Evolutionary conservation across 2,113 vertebrate genomes (phyloP).

Genomic region (Microcebus tavaratra): DNA sequence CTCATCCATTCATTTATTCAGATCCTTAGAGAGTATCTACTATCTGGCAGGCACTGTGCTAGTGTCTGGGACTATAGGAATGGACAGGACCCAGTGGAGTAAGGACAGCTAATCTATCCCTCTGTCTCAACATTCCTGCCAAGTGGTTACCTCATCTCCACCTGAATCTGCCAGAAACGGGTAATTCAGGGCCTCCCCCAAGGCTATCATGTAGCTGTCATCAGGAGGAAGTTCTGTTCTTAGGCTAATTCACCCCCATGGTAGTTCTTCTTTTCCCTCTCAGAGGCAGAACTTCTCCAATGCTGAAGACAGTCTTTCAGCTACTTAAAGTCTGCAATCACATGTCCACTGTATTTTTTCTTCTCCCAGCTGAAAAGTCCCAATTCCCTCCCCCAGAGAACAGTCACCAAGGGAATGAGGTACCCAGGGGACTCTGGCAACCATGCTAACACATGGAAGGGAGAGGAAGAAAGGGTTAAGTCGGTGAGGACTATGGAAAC

Average conservation of each 20-base stretch:
- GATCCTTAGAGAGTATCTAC: background rate
- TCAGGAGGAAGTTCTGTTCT: conserved; percentile 38
- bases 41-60: background rate
- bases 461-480: background rate
- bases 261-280: background rate
- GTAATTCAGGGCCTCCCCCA: background rate
- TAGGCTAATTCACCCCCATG: background rate
- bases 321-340: background rate
- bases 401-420: conserved; percentile 5
- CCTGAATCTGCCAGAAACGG: background rate
- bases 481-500: background rate
- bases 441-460: background rate
- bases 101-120: background rate
- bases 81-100: background rate
- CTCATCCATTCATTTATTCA: background rate
- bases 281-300: background rate
- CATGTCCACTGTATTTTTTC: background rate
- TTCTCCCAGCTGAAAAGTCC: background rate
- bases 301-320: background rate
- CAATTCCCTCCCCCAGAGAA: background rate
- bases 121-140: background rate
- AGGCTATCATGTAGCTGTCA: background rate
- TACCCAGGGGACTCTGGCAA: background rate
- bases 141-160: background rate
- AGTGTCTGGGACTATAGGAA: background rate